Evolutionary conservation across 2,888 invertebrate genomes (phyloP).

Genomic region (Caenorhabditis sinica): DNA sequence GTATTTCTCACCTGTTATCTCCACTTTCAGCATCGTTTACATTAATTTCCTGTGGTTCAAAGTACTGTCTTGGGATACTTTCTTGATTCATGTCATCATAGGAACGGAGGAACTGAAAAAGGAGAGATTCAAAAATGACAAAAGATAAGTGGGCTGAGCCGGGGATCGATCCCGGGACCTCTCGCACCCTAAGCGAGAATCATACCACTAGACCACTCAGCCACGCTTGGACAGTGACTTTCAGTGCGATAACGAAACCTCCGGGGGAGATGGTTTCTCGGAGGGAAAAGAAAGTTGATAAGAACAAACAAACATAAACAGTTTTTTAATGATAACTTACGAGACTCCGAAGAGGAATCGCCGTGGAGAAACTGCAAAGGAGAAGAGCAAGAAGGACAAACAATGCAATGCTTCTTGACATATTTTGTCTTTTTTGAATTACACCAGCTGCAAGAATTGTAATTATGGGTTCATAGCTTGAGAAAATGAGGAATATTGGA

Average conservation of each 20-base stretch:
- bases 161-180: slow-evolving; percentile 84
- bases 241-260: slow-evolving; percentile 5
- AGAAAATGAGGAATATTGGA: not conserved
- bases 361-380: slow-evolving; percentile 35
- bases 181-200: slow-evolving; percentile 84
- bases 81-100: slow-evolving; percentile 63
- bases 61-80: slow-evolving; percentile 36
- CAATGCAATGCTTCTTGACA: slow-evolving; percentile 40
- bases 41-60: slow-evolving; percentile 21
- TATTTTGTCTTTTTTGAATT: slow-evolving; percentile 16
- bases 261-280: not conserved
- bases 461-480: not conserved
- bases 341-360: slow-evolving; percentile 57
- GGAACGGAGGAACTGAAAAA: slow-evolving; percentile 60
- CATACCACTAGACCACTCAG: slow-evolving; percentile 84
- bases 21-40: slow-evolving; percentile 29
- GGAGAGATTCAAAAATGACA: not conserved
- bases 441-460: not conserved
- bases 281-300: not conserved
- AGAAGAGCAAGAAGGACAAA: slow-evolving; percentile 35
- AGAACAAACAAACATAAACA: not conserved
- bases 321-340: slow-evolving; percentile 32
- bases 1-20: slow-evolving; percentile 43
- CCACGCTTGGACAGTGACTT: slow-evolving; percentile 18
- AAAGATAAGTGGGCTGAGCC: slow-evolving; percentile 76